A percentile compares a stretch with the other conserved stretches of the same genome.
These are phyloP conservation scores for Macrocentrus cingulum DNA, from an alignment of 1,140 invertebrate species.

Conservation along the genomic window DNA sequence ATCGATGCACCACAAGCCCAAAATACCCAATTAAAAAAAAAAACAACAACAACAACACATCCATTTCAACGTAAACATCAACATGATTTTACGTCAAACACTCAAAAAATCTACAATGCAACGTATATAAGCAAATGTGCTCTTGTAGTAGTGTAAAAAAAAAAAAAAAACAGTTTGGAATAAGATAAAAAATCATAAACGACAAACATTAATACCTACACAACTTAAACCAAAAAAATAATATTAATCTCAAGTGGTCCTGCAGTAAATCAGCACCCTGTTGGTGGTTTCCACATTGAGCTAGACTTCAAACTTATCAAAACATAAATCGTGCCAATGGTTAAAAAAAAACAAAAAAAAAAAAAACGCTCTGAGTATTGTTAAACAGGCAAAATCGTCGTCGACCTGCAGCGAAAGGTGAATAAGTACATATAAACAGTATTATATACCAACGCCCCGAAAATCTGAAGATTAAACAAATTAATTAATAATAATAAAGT, in stretches of 20 bases:
- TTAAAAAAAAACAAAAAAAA: neutral
- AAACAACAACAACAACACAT: no score
- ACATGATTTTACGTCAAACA: neutral
- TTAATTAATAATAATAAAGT: no score
- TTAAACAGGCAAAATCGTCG: constrained; percentile 6
- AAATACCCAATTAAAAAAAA: no score
- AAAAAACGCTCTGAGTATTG: constrained; percentile 21
- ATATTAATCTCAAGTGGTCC: no score
- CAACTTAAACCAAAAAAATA: constrained; percentile 22
- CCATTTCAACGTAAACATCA: no score
- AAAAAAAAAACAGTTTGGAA: no score
- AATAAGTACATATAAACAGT: constrained; percentile 20
- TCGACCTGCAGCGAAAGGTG: neutral
- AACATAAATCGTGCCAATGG: no score
- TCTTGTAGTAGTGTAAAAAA: constrained; percentile 26
- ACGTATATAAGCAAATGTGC: constrained; percentile 12
- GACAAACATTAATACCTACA: constrained; percentile 18
- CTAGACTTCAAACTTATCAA: neutral
- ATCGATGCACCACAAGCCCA: no score
- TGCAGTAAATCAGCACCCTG: no score
- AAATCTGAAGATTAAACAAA: no score
- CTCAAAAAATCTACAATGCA: neutral
- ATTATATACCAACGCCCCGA: no score
- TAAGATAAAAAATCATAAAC: constrained; percentile 24
- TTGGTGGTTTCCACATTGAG: neutral